phyloP scores from a whole-genome alignment of 1,140 invertebrate species.

The Macrostomum lignano region DNA sequence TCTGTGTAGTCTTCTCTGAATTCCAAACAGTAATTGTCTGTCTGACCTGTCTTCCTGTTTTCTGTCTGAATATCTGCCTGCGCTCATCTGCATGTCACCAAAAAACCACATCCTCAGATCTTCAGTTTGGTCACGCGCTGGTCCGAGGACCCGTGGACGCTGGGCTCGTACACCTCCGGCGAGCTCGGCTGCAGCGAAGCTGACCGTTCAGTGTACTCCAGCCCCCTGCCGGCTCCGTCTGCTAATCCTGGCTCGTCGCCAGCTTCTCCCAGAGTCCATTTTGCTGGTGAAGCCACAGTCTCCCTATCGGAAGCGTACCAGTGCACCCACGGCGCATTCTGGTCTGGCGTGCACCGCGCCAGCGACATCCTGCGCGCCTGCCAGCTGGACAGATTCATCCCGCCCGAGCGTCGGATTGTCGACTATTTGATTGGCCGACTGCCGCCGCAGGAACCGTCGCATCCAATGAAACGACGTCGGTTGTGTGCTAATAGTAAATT shows the following conservation, averaged over 20 bases:
- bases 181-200: not conserved
- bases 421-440: no score
- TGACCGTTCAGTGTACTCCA: conserved; percentile 1
- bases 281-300: conserved; percentile 5
- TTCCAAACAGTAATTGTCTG: no score
- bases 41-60: no score
- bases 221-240: not conserved
- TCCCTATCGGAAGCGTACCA: not conserved
- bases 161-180: conserved; percentile 2
- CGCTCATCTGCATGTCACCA: not conserved
- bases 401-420: no score
- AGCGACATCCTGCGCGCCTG: not conserved
- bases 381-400: no score
- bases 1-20: no score
- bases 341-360: conserved; percentile 1
- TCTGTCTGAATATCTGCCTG: no score
- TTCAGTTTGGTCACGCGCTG: conserved; percentile 4
- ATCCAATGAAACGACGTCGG: no score
- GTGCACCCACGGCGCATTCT: conserved; percentile 6
- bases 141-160: conserved; percentile 4
- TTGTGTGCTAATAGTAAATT: no score
- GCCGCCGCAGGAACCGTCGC: no score
- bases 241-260: no score
- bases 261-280: no score
- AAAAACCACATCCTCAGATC: not conserved